Evolutionary conservation across 2,888 invertebrate species (phyloP).

Genomic region (Aphrophora alni): DNA sequence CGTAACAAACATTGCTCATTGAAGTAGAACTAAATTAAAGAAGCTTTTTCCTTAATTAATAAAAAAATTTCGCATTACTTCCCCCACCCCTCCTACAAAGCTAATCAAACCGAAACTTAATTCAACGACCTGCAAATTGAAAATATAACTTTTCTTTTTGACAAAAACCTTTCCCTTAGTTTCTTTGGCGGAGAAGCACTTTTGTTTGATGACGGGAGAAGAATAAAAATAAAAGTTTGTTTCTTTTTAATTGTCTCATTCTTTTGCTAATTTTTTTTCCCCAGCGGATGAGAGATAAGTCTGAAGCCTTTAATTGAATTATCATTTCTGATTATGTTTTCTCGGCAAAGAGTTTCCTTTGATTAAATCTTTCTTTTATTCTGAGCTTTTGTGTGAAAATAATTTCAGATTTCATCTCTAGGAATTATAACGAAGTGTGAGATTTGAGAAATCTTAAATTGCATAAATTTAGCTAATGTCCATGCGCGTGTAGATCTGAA

Average conservation of each 20-base stretch:
- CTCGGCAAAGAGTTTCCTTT: not conserved
- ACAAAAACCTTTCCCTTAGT: not conserved
- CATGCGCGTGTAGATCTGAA: too few species aligned
- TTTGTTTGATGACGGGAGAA: not conserved
- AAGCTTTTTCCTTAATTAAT: not conserved
- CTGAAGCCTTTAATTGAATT: not conserved
- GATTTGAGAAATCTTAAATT: too few species aligned
- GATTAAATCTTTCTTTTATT: not conserved
- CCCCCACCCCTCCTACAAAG: not conserved
- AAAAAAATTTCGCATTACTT: not conserved
- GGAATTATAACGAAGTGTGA: not conserved
- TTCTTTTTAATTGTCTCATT: conserved; percentile 38
- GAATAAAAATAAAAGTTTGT: conserved; percentile 29
- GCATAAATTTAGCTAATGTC: too few species aligned
- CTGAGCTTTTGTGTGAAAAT: not conserved
- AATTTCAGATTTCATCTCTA: not conserved
- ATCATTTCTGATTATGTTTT: not conserved
- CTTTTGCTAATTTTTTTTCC: conserved; percentile 24
- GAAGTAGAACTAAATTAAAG: too few species aligned
- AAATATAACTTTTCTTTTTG: conserved; percentile 9
- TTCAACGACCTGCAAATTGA: conserved; percentile 2
- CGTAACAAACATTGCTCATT: too few species aligned
- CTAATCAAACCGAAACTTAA: not conserved
- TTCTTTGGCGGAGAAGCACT: not conserved
- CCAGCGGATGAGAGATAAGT: not conserved